Conservation (phyloP, 1,140 invertebrate genomes). For the Drosophila littoralis region DNA sequence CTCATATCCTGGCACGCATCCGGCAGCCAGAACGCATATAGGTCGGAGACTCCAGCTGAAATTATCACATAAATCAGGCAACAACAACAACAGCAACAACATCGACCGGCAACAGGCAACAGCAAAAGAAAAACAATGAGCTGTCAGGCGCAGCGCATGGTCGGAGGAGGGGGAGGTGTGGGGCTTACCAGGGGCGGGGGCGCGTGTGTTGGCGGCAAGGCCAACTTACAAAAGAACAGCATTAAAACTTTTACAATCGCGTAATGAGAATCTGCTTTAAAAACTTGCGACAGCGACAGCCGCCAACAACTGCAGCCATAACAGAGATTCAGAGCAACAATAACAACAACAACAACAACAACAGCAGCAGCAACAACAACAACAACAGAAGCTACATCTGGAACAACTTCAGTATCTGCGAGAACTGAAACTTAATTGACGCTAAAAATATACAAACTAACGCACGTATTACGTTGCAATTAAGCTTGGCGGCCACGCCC, state of each 20-base stretch:
- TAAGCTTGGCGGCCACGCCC: constrained; percentile 49
- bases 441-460: constrained; percentile 76
- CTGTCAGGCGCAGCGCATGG: constrained; percentile 9
- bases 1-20: constrained; percentile 78
- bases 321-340: constrained; percentile 9
- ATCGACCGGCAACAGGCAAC: constrained; percentile 30
- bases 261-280: constrained; percentile 84
- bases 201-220: constrained; percentile 30
- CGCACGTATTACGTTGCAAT: constrained; percentile 74
- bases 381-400: constrained; percentile 17
- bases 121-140: constrained; percentile 56
- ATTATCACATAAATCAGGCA: constrained; percentile 81
- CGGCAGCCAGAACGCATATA: constrained; percentile 73
- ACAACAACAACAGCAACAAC: constrained; percentile 36
- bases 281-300: constrained; percentile 72
- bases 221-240: constrained; percentile 82
- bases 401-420: constrained; percentile 67
- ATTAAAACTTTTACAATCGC: constrained; percentile 83
- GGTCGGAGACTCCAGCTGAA: constrained; percentile 57
- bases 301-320: constrained; percentile 43
- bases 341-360: constrained; percentile 9
- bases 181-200: not conserved
- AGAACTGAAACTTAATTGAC: constrained; percentile 81
- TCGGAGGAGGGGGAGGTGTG: not conserved
- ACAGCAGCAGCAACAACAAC: not conserved